Evolutionary conservation across 2,113 vertebrate genomes (phyloP), one percentile per base, ranked within the genome.

Genomic region (Tor tambroides): DNA sequence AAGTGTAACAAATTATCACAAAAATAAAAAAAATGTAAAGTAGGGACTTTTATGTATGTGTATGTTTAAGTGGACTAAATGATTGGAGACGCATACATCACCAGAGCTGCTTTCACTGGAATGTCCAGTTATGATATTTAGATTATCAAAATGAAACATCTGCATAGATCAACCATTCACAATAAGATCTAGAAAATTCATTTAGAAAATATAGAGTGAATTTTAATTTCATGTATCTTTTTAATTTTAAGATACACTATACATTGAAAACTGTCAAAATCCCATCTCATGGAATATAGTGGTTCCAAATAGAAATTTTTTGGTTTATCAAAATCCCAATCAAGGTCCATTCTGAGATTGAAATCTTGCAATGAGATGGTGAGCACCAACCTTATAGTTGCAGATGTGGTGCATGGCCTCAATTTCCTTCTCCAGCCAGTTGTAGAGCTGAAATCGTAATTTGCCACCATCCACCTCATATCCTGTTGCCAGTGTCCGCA

Each of bases 401-500:
- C 97, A 99, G 92, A 99, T 98, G 72, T 94, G 96, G 85, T 99
- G 98, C 95, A 99, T 96, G 65, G 97, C 98, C 84, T 96, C 97
- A 8, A 99, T 99, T 92, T 99, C 98, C 90, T 99, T 99, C 91
- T 99, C 98, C 87, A 99, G 94, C 98, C 98, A 99, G 89, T 96
- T 98, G 92, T 99, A 99, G 23, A 99, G 96, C 88, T 99, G 98
- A 93, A 99, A 99, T 65, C 97, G 94, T 56, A 99, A 97, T 87
- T 99, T 99, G 46, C 98, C 98, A 83, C 98, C 98, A 43, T 99
- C 98, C 74, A 99, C 97, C 94, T 99, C 98, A 71, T 99, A 99
- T 46, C 98, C 98, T 0, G 98, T 99, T 67, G 98, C 98, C 91
- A 99, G 89, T 6, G 98, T 99, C 67, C 98, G 96, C 74, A 99